phyloP scores from a whole-genome alignment of 2,888 invertebrate species.

The Cheilosia soror region DNA sequence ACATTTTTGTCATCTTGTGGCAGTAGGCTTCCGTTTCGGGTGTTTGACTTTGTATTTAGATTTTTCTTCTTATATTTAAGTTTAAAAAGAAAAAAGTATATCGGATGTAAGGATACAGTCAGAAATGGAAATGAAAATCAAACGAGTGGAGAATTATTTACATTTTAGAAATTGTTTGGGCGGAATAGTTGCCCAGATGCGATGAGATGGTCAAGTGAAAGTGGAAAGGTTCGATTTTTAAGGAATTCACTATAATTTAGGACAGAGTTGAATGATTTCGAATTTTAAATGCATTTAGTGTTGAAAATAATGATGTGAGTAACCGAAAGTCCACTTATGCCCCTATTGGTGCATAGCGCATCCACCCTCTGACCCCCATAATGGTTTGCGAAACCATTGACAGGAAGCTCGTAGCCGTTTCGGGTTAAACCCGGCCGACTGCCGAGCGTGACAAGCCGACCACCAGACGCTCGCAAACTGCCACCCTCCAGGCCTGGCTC shows the following conservation, averaged over 20 bases:
- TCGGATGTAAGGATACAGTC: neutral
- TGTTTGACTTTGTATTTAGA: constrained; percentile 1
- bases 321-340: too few relatives aligned
- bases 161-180: constrained; percentile 3
- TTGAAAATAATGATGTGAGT: too few relatives aligned
- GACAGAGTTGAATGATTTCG: neutral
- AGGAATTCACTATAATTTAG: neutral
- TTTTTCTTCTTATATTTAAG: neutral
- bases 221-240: neutral
- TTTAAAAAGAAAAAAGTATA: neutral
- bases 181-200: neutral
- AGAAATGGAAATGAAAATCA: neutral
- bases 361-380: too few relatives aligned
- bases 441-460: too few relatives aligned
- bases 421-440: too few relatives aligned
- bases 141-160: neutral
- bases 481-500: too few relatives aligned
- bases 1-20: constrained; percentile 25
- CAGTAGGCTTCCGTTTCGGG: neutral
- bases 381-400: too few relatives aligned
- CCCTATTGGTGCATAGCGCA: too few relatives aligned
- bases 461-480: too few relatives aligned
- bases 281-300: neutral
- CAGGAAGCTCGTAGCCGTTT: too few relatives aligned
- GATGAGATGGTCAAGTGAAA: neutral